Conservation (phyloP, 2,888 invertebrate species). For the Polymixis lichenea region DNA sequence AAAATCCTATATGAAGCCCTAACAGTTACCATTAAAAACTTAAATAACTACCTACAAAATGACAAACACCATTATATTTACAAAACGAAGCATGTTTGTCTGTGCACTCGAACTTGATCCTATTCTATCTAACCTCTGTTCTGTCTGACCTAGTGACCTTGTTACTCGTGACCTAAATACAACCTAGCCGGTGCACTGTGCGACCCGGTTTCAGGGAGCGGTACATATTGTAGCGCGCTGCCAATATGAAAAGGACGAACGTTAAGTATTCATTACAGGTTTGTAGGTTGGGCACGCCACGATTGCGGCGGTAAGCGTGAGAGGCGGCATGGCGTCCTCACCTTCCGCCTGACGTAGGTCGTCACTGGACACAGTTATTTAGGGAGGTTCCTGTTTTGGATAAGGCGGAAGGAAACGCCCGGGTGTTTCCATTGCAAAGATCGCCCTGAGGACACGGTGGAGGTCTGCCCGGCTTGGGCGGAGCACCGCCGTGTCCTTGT, state of each 20-base stretch:
- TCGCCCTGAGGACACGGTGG: too few relatives aligned
- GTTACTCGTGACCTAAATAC: slow-evolving; percentile 23
- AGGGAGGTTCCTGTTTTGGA: too few relatives aligned
- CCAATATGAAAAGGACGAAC: neutral
- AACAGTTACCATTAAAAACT: neutral
- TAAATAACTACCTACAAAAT: neutral
- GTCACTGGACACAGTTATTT: too few relatives aligned
- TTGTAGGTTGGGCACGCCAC: too few relatives aligned
- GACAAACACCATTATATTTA: neutral
- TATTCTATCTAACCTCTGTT: slow-evolving; percentile 23
- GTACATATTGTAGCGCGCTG: neutral
- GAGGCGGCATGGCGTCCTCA: too few relatives aligned
- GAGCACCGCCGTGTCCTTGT: too few relatives aligned
- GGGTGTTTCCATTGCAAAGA: too few relatives aligned
- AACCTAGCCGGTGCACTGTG: slow-evolving; percentile 1
- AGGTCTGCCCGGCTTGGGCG: too few relatives aligned
- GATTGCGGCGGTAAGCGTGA: too few relatives aligned
- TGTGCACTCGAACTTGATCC: slow-evolving; percentile 15
- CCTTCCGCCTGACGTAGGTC: too few relatives aligned
- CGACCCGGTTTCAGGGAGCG: slow-evolving; percentile 4
- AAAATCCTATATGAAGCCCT: too few relatives aligned
- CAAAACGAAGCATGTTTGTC: neutral
- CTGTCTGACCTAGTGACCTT: slow-evolving; percentile 23
- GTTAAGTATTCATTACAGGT: neutral
- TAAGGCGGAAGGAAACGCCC: too few relatives aligned